These are phyloP conservation scores for Dinothrombium tinctorium DNA, from an alignment of 1,140 invertebrate species.

Conservation along the genomic window DNA sequence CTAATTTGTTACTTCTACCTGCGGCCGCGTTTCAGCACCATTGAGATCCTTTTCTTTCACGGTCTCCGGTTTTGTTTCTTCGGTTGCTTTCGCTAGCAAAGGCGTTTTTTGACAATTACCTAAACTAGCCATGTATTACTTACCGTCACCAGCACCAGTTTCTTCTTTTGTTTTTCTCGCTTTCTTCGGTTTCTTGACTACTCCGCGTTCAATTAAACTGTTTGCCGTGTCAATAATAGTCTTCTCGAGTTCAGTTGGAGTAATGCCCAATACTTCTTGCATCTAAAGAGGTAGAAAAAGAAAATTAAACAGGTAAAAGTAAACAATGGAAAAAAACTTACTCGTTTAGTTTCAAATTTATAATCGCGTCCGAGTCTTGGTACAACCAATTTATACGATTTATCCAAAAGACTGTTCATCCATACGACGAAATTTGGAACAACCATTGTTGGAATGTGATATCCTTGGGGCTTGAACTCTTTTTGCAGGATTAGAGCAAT, in stretches of 20 bases:
- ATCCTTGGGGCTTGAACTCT: slow-evolving; percentile 23
- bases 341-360: slow-evolving; percentile 28
- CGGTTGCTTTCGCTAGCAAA: too few species aligned
- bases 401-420: slow-evolving; percentile 25
- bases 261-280: slow-evolving; percentile 15
- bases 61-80: too few species aligned
- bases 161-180: slow-evolving; percentile 14
- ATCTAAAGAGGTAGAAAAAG: slow-evolving; percentile 14
- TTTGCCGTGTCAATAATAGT: slow-evolving; percentile 26
- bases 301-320: not conserved
- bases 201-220: slow-evolving; percentile 24
- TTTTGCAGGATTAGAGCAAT: slow-evolving; percentile 23
- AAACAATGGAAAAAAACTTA: slow-evolving; percentile 14
- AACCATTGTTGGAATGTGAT: slow-evolving; percentile 25
- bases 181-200: slow-evolving; percentile 24
- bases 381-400: slow-evolving; percentile 22
- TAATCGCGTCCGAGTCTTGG: slow-evolving; percentile 24
- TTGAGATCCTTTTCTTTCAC: too few species aligned
- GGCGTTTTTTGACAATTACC: too few species aligned
- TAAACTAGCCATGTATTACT: too few species aligned
- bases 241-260: slow-evolving; percentile 15
- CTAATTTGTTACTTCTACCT: too few species aligned
- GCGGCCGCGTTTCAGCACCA: too few species aligned
- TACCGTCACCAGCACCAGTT: slow-evolving; percentile 8
- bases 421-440: slow-evolving; percentile 26